phyloP scores from a whole-genome alignment of 2,797 vertebrate genomes.

The Adelosebastes latens region DNA sequence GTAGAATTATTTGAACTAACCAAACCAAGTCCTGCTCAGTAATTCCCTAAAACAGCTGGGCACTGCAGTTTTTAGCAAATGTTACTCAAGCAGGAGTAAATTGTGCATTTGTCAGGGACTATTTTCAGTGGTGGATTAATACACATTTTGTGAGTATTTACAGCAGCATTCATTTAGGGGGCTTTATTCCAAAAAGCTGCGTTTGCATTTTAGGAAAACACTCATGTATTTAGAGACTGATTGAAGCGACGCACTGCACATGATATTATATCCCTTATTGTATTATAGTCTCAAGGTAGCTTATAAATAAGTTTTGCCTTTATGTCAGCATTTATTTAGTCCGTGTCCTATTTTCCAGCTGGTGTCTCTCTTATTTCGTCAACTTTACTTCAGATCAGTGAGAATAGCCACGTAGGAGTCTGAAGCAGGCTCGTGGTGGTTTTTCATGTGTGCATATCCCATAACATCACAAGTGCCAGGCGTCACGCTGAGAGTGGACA shows the following conservation, averaged over 20 bases:
- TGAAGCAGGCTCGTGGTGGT: background rate
- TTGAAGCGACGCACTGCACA: background rate
- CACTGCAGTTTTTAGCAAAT: background rate
- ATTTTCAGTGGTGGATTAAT: slow-evolving; percentile 1
- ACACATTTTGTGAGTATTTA: background rate
- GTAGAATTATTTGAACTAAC: background rate
- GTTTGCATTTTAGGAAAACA: background rate
- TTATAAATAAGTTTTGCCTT: slow-evolving; percentile 2
- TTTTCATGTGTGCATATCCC: slow-evolving; percentile 32
- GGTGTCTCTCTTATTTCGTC: slow-evolving; percentile 36
- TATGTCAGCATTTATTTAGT: background rate
- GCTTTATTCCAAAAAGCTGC: background rate
- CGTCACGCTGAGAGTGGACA: slow-evolving; percentile 51
- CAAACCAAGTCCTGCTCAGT: background rate
- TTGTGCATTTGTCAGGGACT: background rate
- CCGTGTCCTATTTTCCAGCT: slow-evolving; percentile 29
- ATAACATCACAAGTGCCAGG: slow-evolving; percentile 56
- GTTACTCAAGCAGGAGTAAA: background rate
- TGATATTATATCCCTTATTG: background rate
- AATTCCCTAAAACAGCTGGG: background rate
- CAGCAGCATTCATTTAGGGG: background rate
- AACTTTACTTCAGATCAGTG: slow-evolving; percentile 25
- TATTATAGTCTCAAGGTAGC: background rate
- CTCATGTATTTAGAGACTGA: background rate
- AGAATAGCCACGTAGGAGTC: background rate